Base-by-base conservation (phyloP, 1,140 invertebrate genomes). In the Drosophila takahashii region DNA sequence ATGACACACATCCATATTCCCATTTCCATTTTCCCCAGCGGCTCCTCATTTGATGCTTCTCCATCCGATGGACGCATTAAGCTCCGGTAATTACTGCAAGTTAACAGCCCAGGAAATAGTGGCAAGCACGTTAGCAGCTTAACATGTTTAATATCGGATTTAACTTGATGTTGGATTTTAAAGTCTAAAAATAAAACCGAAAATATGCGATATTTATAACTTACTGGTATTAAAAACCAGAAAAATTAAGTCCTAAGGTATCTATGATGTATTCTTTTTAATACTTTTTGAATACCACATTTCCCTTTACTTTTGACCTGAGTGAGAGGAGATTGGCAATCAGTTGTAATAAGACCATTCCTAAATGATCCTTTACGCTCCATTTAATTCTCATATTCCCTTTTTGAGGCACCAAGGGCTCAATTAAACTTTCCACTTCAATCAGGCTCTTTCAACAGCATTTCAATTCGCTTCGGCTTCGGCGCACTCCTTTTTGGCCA, bases 1-100 rank as follows among this genome's bases (percentile, higher is more conserved):
- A 84, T 84, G 76, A 84, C 80, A 51, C 61, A 52, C 56, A 81
- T 57, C 44, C 53, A 64, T 36, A 36, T 51, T 4, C 15, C 6
- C 36, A 27, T 54, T 41, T 41, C 58, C 45, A 5, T 39, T 15
- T 7, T 6, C 13, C 18, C 13, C 36, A 13, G 36, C 32, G 37
- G 13, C 11, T 15, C 37, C 22, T 5, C 37, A 15, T 16, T 16
- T 16, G 4, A 6, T 37, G 10, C 13, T 36, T 15, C 10, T n/a
- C 22, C 16, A 59, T 44, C 70, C 48, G 34, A 34, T 44, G 51
- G 64, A n/a, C 50, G 61, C 42, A 66, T 50, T 27, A 72, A 72
- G 58, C 32, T 22, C 5, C 29, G 13, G 18, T 45, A 71, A 71
- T 64, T 56, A 62, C 44, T 53, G 67, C 47, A 74, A 77, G 80